Base-by-base conservation (phyloP, 2,113 vertebrate species). In the Pantherophis guttatus region DNA sequence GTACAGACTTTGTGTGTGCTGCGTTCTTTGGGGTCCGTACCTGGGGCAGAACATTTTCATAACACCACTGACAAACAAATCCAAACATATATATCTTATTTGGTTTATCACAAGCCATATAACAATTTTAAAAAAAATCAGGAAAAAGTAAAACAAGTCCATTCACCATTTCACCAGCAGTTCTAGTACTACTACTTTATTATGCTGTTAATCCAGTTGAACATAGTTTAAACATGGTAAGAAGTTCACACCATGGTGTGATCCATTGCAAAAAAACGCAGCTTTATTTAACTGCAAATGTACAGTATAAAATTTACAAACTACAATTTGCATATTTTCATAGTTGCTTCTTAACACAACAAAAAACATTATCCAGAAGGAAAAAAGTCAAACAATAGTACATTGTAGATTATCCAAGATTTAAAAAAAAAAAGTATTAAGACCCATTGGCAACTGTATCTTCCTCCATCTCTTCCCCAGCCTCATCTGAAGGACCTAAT, bases 381-480 rank as follows among this genome's bases (percentile, higher is more conserved):
- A 55, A 92, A 58, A 92, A 65, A 85, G 15, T 33, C 9, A 21
- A 44, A 87, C 48, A 91, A 75, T 23, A 3, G 8, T 0, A 8
- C n/a, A 50, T 86, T 33, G 21, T 12, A 0, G 19, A 19, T 0
- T 0, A 8, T 1, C 15, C 44, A n/a, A 81, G 33, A 39, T 39
- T 87, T 58, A 11, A 52, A 87, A 91, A 48, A 48, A 29, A 50
- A 11, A 39, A 3, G 0, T 50, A 93, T 98, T 95, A 98, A 9
- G 98, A 98, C 6, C 99, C 98, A 13, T 99, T 99, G 23, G 98
- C 96, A 65, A 98, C 97, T 0, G 97, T 52, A 58, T 98, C 98
- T 48, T 98, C 98, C 1, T 99, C 99, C 98, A 99, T 98, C 24
- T 98, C 98, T 23, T 98, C 98, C 2, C 98, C 98, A 0, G 95